Evolutionary conservation across 2,113 vertebrate genomes (phyloP), one percentile per base, ranked within the genome.

Genomic region (Aplodontia rufa): DNA sequence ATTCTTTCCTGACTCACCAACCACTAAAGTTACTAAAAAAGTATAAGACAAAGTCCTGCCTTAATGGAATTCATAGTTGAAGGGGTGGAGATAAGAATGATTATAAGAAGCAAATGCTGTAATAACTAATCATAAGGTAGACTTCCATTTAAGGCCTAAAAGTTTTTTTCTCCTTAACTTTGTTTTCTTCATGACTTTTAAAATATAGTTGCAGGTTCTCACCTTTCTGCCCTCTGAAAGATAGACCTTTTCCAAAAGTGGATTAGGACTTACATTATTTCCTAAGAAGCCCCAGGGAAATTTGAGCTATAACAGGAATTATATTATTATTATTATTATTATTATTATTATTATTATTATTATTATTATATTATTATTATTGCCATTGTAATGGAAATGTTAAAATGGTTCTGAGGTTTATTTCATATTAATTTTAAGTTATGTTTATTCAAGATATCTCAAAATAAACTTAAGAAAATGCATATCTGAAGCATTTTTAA

Each of bases 1-100:
- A 91, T 66, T 88, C 40, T 92, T 87, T 80, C 22, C 32, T 91
- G 92, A 76, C 16, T 92, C 71, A 28, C 1, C 82, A 26, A 69
- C 35, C 37, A 75, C 37, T 94, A 68, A 17, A 92, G 13, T 95
- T 94, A 79, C 71, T 87, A 17, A 62, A 45, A 40, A 90, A 91
- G 5, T 96, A 0, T 95, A 87, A 89, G 68, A 80, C 12, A 71
- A 40, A 35, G 24, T 86, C 20, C 55, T 95, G 2, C 45, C 45
- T 93, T 97, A 49, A 64, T 4, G 89, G 49, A 94, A 94, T 90
- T 95, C 26, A 68, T 28, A 90, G 32, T 94, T 74, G 37, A 93
- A 90, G n/a, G 37, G 16, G 26, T 85, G 20, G 49, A 95, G 72
- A 85, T 5, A 80, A 89, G 51, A 90, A 74, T 82, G 19, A 76